phyloP scores from a whole-genome alignment of 1,140 invertebrate genomes.

The Cheumatopsyche charites region DNA sequence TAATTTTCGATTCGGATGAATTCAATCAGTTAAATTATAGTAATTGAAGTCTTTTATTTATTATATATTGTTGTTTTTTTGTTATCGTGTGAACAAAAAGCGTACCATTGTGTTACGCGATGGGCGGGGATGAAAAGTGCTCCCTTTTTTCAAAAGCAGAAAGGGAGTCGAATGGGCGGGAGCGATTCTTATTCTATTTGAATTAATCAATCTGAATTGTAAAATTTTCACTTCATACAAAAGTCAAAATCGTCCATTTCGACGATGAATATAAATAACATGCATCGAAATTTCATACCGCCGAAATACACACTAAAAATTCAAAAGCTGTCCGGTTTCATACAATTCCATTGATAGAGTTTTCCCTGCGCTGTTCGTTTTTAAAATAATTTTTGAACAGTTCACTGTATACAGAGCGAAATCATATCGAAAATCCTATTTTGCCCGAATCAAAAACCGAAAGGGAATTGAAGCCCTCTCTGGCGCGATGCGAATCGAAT shows the following conservation, averaged over 20 bases:
- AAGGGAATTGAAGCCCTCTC: background rate
- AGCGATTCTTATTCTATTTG: slow-evolving; percentile 5
- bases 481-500: slow-evolving; percentile 5
- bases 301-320: slow-evolving; percentile 57
- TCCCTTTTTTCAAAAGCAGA: slow-evolving; percentile 5
- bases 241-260: slow-evolving; percentile 41
- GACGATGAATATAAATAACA: too few relatives aligned
- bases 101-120: background rate
- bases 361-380: background rate
- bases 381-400: too few relatives aligned
- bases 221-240: background rate
- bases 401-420: too few relatives aligned
- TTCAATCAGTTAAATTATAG: slow-evolving; percentile 22
- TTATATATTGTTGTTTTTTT: background rate
- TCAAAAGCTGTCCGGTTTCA: slow-evolving; percentile 51
- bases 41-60: slow-evolving; percentile 3
- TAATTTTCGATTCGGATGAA: background rate
- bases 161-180: background rate
- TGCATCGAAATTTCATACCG: slow-evolving; percentile 62
- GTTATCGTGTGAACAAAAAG: slow-evolving; percentile 15
- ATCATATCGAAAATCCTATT: too few relatives aligned
- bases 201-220: slow-evolving; percentile 2
- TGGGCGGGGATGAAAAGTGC: slow-evolving; percentile 19
- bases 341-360: slow-evolving; percentile 15
- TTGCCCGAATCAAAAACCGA: background rate